Base-by-base conservation (phyloP, 2,797 vertebrate species). In the Cottoperca gobio region DNA sequence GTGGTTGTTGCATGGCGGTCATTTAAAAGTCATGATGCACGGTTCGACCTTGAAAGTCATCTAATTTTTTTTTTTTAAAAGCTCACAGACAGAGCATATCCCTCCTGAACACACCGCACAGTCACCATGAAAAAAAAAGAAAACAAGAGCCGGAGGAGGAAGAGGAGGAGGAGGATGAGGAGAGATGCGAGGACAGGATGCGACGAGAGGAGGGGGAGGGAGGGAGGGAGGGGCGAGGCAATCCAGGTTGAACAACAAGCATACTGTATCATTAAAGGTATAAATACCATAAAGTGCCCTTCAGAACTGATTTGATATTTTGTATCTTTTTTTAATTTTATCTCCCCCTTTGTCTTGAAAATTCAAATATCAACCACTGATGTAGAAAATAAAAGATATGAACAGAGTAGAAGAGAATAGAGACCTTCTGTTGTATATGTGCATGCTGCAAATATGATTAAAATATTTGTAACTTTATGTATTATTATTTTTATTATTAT, bases 131-230 rank as follows among this genome's bases (percentile, higher is more conserved):
- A 11, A 28, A 24, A 37, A 52, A 24, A 16, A 28, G 11, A 67
- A 67, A 73, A 45, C 46, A 61, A 4, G 61, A 69, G 49, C 33
- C 23, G 11, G 72, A 39, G 46, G 60, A 54, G 70, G 59, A 48
- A 66, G 35, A 67, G 58, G 72, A 73, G 73, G 78, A 70, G 43
- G 73, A 48, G 53, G 82, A 72, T 35, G 83, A 66, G 70, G 82
- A 82, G 87, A 35, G 83, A 90, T 82, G 84, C 0, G 72, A 70
- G 62, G 48, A 64, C 55, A 77, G 88, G 78, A 90, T 86, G 86
- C 76, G 69, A 79, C 45, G 69, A 40, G 40, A 2, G 28, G 66
- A 45, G 63, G 83, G 39, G 55, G 77, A 28, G 55, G 69, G 45
- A 65, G 57, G 42, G 42, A 64, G 53, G 86, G 78, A 79, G 86